Percentiles rank a stretch among this genome's conserved stretches.
Evolutionary conservation across 2,888 invertebrate genomes (phyloP).

Genomic region (Athalia rosae): DNA sequence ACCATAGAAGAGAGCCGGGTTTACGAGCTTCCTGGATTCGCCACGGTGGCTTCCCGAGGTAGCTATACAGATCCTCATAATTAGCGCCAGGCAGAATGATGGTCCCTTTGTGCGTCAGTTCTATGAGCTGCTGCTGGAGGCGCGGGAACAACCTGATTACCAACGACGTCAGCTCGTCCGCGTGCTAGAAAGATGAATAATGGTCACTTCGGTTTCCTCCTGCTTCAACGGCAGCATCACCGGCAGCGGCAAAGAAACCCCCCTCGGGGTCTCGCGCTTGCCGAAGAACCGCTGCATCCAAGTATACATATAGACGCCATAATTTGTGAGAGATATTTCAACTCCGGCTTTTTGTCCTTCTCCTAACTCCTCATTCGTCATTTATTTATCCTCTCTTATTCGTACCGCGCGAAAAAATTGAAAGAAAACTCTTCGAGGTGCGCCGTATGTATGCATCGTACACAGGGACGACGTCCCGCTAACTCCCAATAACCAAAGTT

Average conservation of each 20-base stretch:
- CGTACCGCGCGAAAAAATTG: no score
- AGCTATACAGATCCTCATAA: constrained; percentile 57
- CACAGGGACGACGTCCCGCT: no score
- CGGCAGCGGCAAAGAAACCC: no score
- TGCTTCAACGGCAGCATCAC: background rate
- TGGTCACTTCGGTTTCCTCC: constrained; percentile 18
- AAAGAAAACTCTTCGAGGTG: no score
- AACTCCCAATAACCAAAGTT: no score
- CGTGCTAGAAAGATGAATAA: constrained; percentile 47
- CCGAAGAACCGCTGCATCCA: background rate
- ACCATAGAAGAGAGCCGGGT: constrained; percentile 6
- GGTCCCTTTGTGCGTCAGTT: constrained; percentile 59
- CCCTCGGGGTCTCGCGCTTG: no score
- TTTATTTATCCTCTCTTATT: no score
- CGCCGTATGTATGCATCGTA: no score
- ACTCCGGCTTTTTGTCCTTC: background rate
- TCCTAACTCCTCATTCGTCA: background rate
- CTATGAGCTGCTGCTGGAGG: constrained; percentile 52
- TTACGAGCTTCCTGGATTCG: constrained; percentile 50
- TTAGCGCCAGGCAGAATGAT: constrained; percentile 64
- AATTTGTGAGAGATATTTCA: no score
- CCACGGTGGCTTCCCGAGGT: constrained; percentile 55
- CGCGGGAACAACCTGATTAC: constrained; percentile 68
- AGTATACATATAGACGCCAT: no score
- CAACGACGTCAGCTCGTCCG: constrained; percentile 28